A percentile compares a stretch with the other conserved stretches of the same genome.
Conservation (phyloP, 1,140 invertebrate species). For the Trachymyrmex septentrionalis region DNA sequence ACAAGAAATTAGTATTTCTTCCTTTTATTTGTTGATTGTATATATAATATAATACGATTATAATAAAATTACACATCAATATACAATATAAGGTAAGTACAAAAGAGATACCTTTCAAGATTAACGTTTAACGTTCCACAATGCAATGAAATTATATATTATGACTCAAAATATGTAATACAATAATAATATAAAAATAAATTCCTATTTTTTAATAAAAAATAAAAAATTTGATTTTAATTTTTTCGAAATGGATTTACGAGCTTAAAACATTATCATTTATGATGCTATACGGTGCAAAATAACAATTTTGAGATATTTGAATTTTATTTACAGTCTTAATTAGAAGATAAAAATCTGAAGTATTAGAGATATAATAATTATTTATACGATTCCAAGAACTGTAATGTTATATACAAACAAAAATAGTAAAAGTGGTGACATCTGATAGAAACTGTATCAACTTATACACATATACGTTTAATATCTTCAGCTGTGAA, state of each 20-base stretch:
- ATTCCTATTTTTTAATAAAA: background rate
- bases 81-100: background rate
- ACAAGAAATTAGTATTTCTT: background rate
- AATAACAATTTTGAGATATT: background rate
- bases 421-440: slow-evolving; percentile 20
- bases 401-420: background rate
- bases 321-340: slow-evolving; percentile 9
- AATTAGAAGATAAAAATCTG: slow-evolving; percentile 22
- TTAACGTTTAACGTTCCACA: background rate
- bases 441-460: slow-evolving; percentile 11
- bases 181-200: slow-evolving; percentile 1
- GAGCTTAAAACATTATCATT: background rate
- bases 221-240: background rate
- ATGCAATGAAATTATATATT: background rate
- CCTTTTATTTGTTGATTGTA: background rate
- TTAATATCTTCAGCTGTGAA: background rate
- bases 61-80: background rate
- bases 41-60: background rate
- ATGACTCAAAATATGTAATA: slow-evolving; percentile 1
- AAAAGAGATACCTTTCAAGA: background rate
- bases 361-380: slow-evolving; percentile 11
- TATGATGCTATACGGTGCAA: background rate
- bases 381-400: background rate
- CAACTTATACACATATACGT: background rate
- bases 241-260: background rate